Evolutionary conservation across 2,113 vertebrate genomes (phyloP).

Genomic region (Scomber colias): DNA sequence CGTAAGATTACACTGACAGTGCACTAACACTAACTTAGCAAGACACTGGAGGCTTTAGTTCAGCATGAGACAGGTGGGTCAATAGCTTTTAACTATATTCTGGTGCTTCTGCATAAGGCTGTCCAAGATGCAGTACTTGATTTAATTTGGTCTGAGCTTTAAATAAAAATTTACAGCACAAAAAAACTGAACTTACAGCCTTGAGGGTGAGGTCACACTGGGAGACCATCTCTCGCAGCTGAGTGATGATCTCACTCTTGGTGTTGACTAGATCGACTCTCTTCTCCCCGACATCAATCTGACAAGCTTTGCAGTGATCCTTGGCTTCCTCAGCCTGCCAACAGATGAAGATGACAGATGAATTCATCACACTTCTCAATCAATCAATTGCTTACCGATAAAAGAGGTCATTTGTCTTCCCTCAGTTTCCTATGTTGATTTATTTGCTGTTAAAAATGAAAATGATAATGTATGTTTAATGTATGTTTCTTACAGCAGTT

Average conservation of each 20-base stretch:
- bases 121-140: fast-evolving
- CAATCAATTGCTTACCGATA: no score
- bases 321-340: slow-evolving; percentile 92
- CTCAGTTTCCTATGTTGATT: not conserved
- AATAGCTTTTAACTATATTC: no score
- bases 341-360: not conserved
- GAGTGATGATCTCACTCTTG: slow-evolving; percentile 92
- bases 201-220: slow-evolving; percentile 98
- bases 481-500: no score
- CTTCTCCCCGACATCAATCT: slow-evolving; percentile 90
- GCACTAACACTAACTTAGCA: no score
- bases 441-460: not conserved
- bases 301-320: slow-evolving; percentile 92
- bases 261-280: slow-evolving; percentile 89
- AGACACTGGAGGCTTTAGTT: no score
- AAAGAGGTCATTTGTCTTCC: no score
- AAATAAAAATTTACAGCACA: not conserved
- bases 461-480: not conserved
- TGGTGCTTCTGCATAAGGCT: not conserved
- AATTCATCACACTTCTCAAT: not conserved
- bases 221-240: slow-evolving; percentile 94
- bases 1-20: no score
- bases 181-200: slow-evolving; percentile 86
- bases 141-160: not conserved
- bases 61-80: no score